Evolutionary conservation across 23 tunicate species (phyloP).

Genomic region (Styela clava): DNA sequence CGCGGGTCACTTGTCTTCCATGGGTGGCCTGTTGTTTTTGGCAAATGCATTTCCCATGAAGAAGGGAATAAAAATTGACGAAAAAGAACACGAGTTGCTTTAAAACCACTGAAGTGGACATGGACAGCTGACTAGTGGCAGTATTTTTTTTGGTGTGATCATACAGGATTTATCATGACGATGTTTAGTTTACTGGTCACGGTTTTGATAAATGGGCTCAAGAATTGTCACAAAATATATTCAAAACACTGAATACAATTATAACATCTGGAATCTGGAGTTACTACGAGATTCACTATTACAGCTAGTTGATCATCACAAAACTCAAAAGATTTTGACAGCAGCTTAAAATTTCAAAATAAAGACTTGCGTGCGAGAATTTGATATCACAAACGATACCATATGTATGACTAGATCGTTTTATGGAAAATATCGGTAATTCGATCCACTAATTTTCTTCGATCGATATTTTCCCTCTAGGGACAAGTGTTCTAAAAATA

Average conservation of each 20-base stretch:
- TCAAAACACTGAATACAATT: too few species aligned
- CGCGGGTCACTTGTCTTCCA: slow-evolving; percentile 29
- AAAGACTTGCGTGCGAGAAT: neutral
- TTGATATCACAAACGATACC: neutral
- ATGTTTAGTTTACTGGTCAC: neutral
- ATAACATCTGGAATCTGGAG: too few species aligned
- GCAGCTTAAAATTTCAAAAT: too few species aligned
- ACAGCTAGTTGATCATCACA: too few species aligned
- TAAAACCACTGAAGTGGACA: neutral
- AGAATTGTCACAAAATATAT: neutral
- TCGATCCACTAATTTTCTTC: neutral
- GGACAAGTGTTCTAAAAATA: neutral
- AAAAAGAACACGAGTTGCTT: neutral
- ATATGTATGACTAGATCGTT: neutral
- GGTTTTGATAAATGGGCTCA: neutral
- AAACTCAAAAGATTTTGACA: too few species aligned
- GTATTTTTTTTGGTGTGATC: neutral
- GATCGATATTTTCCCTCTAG: neutral
- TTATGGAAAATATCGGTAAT: neutral
- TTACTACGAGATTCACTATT: too few species aligned
- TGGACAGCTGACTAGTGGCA: neutral
- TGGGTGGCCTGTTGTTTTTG: slow-evolving; percentile 36
- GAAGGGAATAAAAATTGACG: neutral
- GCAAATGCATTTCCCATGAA: slow-evolving; percentile 25
- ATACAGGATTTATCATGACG: neutral